phyloP scores from a whole-genome alignment of 1,140 invertebrate species.

The Drosophila sturtevanti region DNA sequence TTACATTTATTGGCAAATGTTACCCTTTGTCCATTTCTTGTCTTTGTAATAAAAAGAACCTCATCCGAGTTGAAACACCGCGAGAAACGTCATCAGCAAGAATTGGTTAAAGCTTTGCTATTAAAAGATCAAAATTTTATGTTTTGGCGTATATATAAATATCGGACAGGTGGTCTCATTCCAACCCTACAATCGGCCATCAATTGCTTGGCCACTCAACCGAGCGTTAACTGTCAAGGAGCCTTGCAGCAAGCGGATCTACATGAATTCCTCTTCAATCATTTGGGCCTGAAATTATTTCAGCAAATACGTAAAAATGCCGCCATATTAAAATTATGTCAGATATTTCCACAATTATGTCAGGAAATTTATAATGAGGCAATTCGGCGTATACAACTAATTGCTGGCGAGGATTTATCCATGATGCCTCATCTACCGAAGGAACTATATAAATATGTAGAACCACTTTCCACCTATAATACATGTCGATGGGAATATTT shows the following conservation, averaged over 20 bases:
- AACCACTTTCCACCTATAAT: conserved; percentile 60
- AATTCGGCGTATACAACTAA: conserved; percentile 85
- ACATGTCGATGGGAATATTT: conserved; percentile 84
- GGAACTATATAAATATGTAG: conserved; percentile 84
- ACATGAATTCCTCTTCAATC: conserved; percentile 27
- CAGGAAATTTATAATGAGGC: conserved; percentile 87
- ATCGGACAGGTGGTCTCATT: conserved; percentile 31
- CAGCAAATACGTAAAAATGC: conserved; percentile 84
- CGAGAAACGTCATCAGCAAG: conserved; percentile 31
- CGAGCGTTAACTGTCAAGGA: background rate
- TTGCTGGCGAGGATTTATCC: conserved; percentile 84
- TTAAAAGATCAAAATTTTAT: conserved; percentile 33
- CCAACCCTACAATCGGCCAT: conserved; percentile 39
- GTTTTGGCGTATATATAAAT: conserved; percentile 17
- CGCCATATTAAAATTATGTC: conserved; percentile 72
- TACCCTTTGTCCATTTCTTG: conserved; percentile 29
- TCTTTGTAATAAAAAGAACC: conserved; percentile 37
- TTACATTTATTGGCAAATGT: conserved; percentile 4
- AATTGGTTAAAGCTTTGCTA: conserved; percentile 39
- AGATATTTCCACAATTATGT: conserved; percentile 85
- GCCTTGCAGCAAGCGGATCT: conserved; percentile 34
- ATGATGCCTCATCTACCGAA: conserved; percentile 84
- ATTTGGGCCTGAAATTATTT: conserved; percentile 85
- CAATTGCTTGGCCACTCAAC: conserved; percentile 44
- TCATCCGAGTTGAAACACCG: conserved; percentile 11